Conservation (phyloP, 2,797 vertebrate species). For the Mastacembelus armatus region DNA sequence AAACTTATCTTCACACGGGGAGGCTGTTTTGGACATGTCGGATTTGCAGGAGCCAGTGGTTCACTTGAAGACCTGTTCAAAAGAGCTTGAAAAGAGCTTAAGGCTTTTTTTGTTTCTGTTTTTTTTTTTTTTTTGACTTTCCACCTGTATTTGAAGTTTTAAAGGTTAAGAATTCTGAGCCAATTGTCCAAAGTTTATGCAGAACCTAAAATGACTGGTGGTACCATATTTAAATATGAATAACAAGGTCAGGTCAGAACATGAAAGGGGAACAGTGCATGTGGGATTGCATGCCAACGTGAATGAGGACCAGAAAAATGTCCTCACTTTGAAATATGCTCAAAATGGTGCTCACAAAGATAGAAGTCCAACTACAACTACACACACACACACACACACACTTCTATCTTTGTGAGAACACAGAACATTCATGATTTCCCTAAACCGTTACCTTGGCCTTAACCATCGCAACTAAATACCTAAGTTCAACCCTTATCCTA, state of each 20-base stretch:
- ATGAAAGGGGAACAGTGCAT: not conserved
- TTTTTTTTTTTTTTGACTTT: not conserved
- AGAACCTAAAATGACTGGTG: not conserved
- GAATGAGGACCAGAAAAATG: not conserved
- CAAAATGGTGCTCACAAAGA: too few species aligned
- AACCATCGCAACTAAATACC: too few species aligned
- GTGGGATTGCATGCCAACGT: too few species aligned
- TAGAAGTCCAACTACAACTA: too few species aligned
- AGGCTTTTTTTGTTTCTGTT: too few species aligned
- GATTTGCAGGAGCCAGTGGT: not conserved
- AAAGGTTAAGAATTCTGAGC: slow-evolving; percentile 16
- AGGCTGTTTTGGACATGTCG: not conserved
- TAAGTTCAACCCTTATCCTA: too few species aligned
- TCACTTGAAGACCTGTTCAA: not conserved
- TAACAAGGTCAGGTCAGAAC: slow-evolving; percentile 2
- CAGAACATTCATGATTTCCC: too few species aligned
- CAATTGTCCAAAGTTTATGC: not conserved
- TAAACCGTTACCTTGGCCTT: too few species aligned
- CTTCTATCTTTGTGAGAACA: slow-evolving; percentile 1
- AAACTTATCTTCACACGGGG: not conserved
- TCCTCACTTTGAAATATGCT: too few species aligned
- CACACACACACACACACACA: not conserved
- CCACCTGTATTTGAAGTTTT: slow-evolving; percentile 1
- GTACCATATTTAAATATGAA: slow-evolving; percentile 19
- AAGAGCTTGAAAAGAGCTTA: not conserved